Evolutionary conservation across 2,888 invertebrate species (phyloP), one percentile per base, ranked within the genome.

Genomic region (Athetis lepigone): DNA sequence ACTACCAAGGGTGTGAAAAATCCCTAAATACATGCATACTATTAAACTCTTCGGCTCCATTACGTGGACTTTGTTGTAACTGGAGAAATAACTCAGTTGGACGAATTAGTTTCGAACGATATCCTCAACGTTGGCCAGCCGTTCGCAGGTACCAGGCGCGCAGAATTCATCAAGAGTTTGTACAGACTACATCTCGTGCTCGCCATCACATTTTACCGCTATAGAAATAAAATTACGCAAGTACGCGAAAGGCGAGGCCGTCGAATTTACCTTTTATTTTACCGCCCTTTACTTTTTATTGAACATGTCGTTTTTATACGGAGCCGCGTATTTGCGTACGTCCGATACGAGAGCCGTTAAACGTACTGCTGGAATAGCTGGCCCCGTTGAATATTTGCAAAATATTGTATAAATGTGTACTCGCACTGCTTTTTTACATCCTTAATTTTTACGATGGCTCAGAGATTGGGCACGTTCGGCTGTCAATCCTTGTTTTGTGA

Each of bases 231-330:
- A 77, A 80, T 77, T 54, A 71, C 55, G 49, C 61, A 64, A 64
- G 74, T 56, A 39, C 57, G 62, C 68, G 58, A 42, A 55, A 62
- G 64, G 69, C 68, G 70, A 51, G 66, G 64, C 67, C 62, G 67
- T 66, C 69, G 70, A 81, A 81, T 79, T 77, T 74, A 78, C 82
- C 82, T 84, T 83, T 83, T 83, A 82, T 81, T 85, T 85, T 85
- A 81, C 77, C 68, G 79, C 70, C 78, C 77, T 80, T 81, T 81
- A 83, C 82, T 80, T 84, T 87, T 86, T 87, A 87, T 86, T 80
- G 77, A 59, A 79, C 77, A 75, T 79, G 77, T 79, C 70, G 77
- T 76, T 79, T 78, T 80, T 75, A 76, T 79, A 70, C 58, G 65
- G 52, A 64, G 52, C 57, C 67, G 57, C 61, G 70, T 79, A 74